Percentiles rank a stretch among this genome's conserved stretches.
phyloP scores from a whole-genome alignment of 2,797 vertebrate genomes.

The Sphaeramia orbicularis region DNA sequence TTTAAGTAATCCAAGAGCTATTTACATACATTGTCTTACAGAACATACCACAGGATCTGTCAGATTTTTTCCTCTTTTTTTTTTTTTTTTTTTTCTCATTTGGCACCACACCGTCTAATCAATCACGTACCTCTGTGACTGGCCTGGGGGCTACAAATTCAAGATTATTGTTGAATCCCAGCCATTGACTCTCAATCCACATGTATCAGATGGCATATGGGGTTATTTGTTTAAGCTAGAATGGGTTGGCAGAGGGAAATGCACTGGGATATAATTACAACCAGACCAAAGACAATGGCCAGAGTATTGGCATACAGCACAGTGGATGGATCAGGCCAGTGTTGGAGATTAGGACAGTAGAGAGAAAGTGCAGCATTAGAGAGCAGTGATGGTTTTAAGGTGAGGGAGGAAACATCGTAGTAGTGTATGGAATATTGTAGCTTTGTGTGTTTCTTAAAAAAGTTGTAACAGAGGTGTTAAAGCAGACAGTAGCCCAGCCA shows the following conservation, averaged over 20 bases:
- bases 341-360: conserved; percentile 1
- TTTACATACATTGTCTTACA: conserved; percentile 8
- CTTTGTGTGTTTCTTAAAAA: too few species aligned
- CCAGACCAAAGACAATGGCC: conserved; percentile 23
- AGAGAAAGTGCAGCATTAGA: too few species aligned
- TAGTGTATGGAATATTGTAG: too few species aligned
- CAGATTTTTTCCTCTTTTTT: neutral
- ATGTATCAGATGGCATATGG: conserved; percentile 30
- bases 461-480: too few species aligned
- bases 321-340: conserved; percentile 13
- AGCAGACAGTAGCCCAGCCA: neutral
- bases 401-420: too few species aligned
- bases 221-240: conserved; percentile 26
- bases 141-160: conserved; percentile 15
- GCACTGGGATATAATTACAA: conserved; percentile 23
- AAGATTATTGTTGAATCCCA: conserved; percentile 27
- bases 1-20: conserved; percentile 14
- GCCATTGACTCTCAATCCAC: conserved; percentile 25
- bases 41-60: conserved; percentile 1
- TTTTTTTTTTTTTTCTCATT: conserved; percentile 12
- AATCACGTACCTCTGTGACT: conserved; percentile 23
- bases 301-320: conserved; percentile 7
- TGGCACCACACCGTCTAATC: conserved; percentile 9
- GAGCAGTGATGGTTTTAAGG: too few species aligned
- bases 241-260: conserved; percentile 19